Evolutionary conservation across 1,140 invertebrate genomes (phyloP).

Genomic region (Pogonomyrmex barbatus): DNA sequence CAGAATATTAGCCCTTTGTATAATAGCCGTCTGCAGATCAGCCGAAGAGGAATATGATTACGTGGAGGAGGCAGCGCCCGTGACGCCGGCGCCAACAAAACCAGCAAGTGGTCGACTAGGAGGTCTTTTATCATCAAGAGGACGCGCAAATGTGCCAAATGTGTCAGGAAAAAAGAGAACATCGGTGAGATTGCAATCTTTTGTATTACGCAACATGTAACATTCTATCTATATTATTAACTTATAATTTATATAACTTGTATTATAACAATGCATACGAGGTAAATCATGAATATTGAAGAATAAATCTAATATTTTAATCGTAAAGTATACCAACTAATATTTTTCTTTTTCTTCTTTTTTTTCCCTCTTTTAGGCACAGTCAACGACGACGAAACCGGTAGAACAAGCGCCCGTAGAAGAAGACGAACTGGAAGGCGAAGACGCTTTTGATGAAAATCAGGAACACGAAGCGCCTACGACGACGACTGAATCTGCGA

Average conservation of each 20-base stretch:
- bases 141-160: slow-evolving; percentile 63
- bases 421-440: slow-evolving; percentile 84
- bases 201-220: neutral
- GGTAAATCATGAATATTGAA: neutral
- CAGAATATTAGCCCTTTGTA: slow-evolving; percentile 77
- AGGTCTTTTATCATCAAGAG: slow-evolving; percentile 76
- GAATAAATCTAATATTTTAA: neutral
- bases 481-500: slow-evolving; percentile 89
- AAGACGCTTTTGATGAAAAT: slow-evolving; percentile 82
- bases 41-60: slow-evolving; percentile 81
- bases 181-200: slow-evolving; percentile 50
- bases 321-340: slow-evolving; percentile 7
- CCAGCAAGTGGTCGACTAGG: slow-evolving; percentile 70
- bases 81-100: slow-evolving; percentile 73
- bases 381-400: slow-evolving; percentile 78
- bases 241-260: neutral
- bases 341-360: neutral
- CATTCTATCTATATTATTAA: no score
- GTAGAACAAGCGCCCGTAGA: slow-evolving; percentile 76
- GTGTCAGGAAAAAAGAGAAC: slow-evolving; percentile 72
- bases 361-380: slow-evolving; percentile 57
- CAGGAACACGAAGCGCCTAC: slow-evolving; percentile 84
- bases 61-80: slow-evolving; percentile 77
- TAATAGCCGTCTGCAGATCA: slow-evolving; percentile 74
- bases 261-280: no score